A percentile compares a stretch with the other conserved stretches of the same genome.
phyloP scores from a whole-genome alignment of 2,797 vertebrate species.

The Tiaroga cobitis region DNA sequence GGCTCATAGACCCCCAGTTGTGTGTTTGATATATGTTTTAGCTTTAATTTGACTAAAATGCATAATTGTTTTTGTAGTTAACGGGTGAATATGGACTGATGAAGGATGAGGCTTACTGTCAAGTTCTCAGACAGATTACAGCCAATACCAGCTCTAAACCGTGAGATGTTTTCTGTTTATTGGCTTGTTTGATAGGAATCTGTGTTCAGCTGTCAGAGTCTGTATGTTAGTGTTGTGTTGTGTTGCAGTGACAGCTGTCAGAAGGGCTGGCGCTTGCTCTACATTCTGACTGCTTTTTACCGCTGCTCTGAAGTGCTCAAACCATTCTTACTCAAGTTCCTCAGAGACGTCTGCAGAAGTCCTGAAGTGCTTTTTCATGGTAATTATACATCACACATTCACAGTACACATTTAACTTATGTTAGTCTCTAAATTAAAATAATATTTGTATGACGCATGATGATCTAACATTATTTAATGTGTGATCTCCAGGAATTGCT shows the following conservation, averaged over 20 bases:
- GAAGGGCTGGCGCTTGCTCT: constrained; percentile 94
- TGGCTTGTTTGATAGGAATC: constrained; percentile 8
- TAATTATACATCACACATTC: constrained; percentile 59
- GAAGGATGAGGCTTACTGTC: constrained; percentile 94
- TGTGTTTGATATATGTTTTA: not conserved
- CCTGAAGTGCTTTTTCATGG: constrained; percentile 89
- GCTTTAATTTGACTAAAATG: not conserved
- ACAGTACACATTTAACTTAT: not conserved
- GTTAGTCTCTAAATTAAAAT: not conserved
- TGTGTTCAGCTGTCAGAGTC: constrained; percentile 6
- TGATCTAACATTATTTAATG: not conserved
- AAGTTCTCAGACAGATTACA: constrained; percentile 93
- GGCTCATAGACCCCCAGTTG: too few relatives aligned
- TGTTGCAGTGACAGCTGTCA: constrained; percentile 89
- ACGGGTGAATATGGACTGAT: constrained; percentile 87
- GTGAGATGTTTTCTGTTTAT: constrained; percentile 76
- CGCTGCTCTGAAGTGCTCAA: constrained; percentile 90
- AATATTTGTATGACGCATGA: not conserved
- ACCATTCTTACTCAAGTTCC: constrained; percentile 84
- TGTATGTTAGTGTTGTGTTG: constrained; percentile 43
- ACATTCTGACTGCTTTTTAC: constrained; percentile 88
- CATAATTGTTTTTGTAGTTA: constrained; percentile 75
- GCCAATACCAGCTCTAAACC: constrained; percentile 90
- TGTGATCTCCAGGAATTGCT: constrained; percentile 83
- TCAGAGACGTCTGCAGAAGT: constrained; percentile 80